Evolutionary conservation across 2,797 vertebrate genomes (phyloP), one percentile per base, ranked within the genome.

Genomic region (Sphenodon punctatus): DNA sequence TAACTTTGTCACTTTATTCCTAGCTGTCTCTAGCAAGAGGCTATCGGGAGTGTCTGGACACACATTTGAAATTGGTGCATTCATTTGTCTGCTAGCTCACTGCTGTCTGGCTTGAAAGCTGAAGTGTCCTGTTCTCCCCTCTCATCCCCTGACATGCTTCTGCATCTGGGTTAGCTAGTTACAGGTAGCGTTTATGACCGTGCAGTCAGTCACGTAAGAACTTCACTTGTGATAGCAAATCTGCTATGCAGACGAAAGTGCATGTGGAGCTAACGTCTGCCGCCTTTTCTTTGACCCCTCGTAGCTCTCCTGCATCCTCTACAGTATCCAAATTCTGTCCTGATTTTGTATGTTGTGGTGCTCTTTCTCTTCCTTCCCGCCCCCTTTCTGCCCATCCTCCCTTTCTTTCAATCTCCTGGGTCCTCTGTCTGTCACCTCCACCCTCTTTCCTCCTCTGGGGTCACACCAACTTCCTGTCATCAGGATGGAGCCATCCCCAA

Each of bases 311-410:
- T 49, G 77, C 14, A 82, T 63, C 43, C 51, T n/a, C 48, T 48
- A 11, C 6, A 15, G 19, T 10, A 10, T 55, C 55, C 51, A 32
- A 19, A 51, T 17, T 55, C 30, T 32, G n/a, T 19, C 27, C 32
- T 27, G 30, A 30, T 51, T 27, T 30, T 30, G 55, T 8, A 15
- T 30, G 19, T 10, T 30, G 27, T 53, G 27, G 16, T 10, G n/a
- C 27, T 30, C 30, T n/a, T 67, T 4, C 32, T 36, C 22, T n/a
- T 6, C 32, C 4, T 36, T 46, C 7, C 19, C 66, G 45, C 23
- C 19, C 13, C 12, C 80, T 68, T 78, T 71, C 64, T 82, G 48
- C 39, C 66, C 82, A 39, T 78, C 68, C 48, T 78, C 84, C 58
- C 49, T 61, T 49, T 80, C 48, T 5, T 19, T 36, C 23, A 61